Conservation (phyloP, 1,140 invertebrate species). For the Hestina assimilis region DNA sequence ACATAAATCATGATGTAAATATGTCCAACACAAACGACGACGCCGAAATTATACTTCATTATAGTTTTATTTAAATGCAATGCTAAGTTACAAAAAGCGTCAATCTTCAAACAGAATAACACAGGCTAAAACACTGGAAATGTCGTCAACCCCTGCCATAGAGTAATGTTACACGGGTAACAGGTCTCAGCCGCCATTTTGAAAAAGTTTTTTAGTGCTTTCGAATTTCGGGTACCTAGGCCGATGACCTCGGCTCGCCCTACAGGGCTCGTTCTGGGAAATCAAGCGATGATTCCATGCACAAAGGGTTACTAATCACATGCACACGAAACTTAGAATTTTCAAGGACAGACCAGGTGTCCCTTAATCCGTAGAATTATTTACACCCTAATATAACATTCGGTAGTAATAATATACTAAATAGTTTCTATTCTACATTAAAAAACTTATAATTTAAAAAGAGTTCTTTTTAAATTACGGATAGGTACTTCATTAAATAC, state of each 20-base stretch:
- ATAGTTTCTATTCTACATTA: background rate
- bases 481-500: background rate
- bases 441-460: background rate
- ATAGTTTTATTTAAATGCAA: background rate
- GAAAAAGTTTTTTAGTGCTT: slow-evolving; percentile 72
- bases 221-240: slow-evolving; percentile 76
- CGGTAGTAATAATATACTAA: background rate
- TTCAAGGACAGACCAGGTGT: slow-evolving; percentile 33
- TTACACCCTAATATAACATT: slow-evolving; percentile 6
- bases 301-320: slow-evolving; percentile 44
- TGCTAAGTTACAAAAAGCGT: background rate
- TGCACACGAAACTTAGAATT: slow-evolving; percentile 25
- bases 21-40: background rate
- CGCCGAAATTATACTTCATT: background rate
- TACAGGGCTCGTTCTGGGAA: slow-evolving; percentile 36
- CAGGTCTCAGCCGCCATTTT: slow-evolving; percentile 69
- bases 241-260: slow-evolving; percentile 58
- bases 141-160: slow-evolving; percentile 61
- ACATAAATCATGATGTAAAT: background rate
- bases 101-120: background rate
- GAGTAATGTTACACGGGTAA: slow-evolving; percentile 75
- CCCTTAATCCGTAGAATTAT: slow-evolving; percentile 5
- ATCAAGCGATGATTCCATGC: slow-evolving; percentile 27
- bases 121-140: slow-evolving; percentile 25
- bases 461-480: background rate